Base-by-base conservation (phyloP, 2,888 invertebrate genomes). In the Vanessa cardui region DNA sequence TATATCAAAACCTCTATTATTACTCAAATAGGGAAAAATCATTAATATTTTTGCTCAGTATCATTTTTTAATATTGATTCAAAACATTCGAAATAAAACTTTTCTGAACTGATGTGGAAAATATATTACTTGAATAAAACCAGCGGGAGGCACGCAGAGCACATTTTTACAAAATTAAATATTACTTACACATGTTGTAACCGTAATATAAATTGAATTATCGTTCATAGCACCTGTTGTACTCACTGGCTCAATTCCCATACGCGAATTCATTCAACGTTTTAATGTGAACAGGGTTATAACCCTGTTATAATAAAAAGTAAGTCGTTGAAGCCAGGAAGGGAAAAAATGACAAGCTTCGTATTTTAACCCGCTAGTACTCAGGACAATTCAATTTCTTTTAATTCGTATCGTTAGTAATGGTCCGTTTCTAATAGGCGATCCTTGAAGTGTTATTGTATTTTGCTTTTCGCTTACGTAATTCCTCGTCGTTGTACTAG, bases 361-460 rank as follows among this genome's bases (percentile, higher is more conserved):
- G 18, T 26, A 44, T 56, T 47, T 33, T 49, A 21, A 21, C 20
- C 49, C n/a, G 26, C 39, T 18, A 16, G 58, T 21, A 21, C 39
- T 26, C 26, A 39, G 44, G 39, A 58, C 64, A 58, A 58, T 64
- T 58, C 49, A 26, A 47, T 54, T n/a, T 31, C 8, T 15, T n/a
- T 64, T 59, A 64, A 58, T 64, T 59, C 20, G 49, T 26, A 54
- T 15, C 31, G 50, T n/a, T 18, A 9, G 16, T 50, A 64, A 64
- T 45, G 44, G 15, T 44, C 49, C 49, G 58, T 50, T 26, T 64
- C 58, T 64, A 64, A 64, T 64, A 49, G 39, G 21, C 49, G 50
- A n/a, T 44, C 58, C 39, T 26, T 64, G n/a, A 18, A n/a, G 47
- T 64, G 47, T 64, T 50, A 58, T 49, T 39, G 64, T 58, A 58